These are phyloP conservation scores for Sebastes variabilis DNA, from an alignment of 2,797 vertebrate genomes.

Conservation along the genomic window DNA sequence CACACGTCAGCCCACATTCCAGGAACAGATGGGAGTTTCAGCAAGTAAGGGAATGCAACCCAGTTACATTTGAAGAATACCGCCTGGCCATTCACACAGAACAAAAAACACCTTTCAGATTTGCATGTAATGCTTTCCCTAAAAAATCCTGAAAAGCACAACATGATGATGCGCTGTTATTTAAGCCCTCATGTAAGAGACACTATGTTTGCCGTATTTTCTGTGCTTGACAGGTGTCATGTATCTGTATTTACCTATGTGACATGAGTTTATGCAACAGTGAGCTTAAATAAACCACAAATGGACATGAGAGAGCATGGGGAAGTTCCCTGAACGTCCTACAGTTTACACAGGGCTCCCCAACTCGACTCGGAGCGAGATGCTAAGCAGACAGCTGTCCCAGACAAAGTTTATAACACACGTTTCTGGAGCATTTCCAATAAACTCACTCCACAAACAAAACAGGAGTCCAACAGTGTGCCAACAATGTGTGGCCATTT, in stretches of 20 bases:
- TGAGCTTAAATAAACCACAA: conserved; percentile 66
- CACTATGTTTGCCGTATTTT: background rate
- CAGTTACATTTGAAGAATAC: conserved; percentile 18
- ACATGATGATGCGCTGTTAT: background rate
- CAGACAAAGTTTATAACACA: conserved; percentile 54
- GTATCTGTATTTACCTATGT: conserved; percentile 59
- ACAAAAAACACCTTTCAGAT: conserved; percentile 25
- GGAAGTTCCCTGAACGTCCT: conserved; percentile 39
- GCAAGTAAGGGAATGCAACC: conserved; percentile 13
- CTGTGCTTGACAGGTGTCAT: conserved; percentile 43
- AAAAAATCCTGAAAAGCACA: background rate
- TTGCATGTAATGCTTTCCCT: background rate
- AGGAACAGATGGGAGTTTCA: conserved; percentile 53
- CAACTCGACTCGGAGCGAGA: conserved; percentile 19
- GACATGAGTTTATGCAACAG: conserved; percentile 62
- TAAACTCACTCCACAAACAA: conserved; percentile 56
- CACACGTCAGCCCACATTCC: conserved; percentile 65
- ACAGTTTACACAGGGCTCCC: conserved; percentile 56
- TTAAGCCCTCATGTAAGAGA: background rate
- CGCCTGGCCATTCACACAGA: background rate
- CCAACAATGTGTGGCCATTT: conserved; percentile 40
- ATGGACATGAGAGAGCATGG: conserved; percentile 12
- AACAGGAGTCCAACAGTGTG: conserved; percentile 28
- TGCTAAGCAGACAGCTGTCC: conserved; percentile 59
- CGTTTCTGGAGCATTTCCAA: conserved; percentile 49